Conservation (phyloP, 2,797 vertebrate genomes). For the Amblyraja radiata region DNA sequence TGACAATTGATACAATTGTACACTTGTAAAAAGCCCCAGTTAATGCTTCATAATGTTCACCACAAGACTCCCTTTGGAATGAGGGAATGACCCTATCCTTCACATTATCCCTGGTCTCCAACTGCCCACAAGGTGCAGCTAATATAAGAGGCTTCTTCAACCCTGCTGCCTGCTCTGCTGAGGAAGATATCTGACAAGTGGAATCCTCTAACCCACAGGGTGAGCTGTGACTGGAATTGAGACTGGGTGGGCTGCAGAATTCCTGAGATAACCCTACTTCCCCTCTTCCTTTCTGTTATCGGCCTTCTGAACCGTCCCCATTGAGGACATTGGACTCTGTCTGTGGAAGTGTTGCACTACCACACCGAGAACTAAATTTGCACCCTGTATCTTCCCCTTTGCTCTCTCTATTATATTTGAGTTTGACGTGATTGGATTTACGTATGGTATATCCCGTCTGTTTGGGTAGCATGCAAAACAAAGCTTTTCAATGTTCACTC, state of each 20-base stretch:
- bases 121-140: neutral
- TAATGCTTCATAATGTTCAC: neutral
- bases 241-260: neutral
- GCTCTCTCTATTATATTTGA: too few relatives aligned
- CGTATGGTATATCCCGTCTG: too few relatives aligned
- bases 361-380: too few relatives aligned
- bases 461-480: too few relatives aligned
- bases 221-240: slow-evolving; percentile 4
- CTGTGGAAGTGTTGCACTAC: too few relatives aligned
- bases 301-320: too few relatives aligned
- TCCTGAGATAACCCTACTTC: neutral
- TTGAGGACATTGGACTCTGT: too few relatives aligned
- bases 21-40: neutral
- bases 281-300: too few relatives aligned
- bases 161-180: neutral
- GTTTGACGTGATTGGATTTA: too few relatives aligned
- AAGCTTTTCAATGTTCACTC: too few relatives aligned
- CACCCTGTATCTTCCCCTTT: too few relatives aligned
- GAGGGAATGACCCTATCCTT: neutral
- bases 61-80: neutral
- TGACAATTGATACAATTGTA: too few relatives aligned
- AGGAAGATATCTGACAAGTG: neutral
- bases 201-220: neutral
- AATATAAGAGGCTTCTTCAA: neutral
- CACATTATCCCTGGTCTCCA: neutral